Base-by-base conservation (phyloP, 2,797 vertebrate species). In the Catostomus latipinnis region DNA sequence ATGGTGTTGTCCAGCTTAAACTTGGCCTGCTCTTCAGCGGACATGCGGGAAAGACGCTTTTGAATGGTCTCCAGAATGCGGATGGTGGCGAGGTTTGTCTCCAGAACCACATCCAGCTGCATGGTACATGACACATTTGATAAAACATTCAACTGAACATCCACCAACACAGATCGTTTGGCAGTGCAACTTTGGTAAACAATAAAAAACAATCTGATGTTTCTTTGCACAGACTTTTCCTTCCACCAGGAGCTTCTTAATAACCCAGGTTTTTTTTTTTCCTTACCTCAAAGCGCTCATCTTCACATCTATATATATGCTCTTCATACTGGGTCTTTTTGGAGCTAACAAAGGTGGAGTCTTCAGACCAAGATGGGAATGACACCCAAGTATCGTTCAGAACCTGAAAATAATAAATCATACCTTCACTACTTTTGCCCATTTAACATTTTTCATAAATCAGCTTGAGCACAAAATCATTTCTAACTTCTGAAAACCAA, bases 271-370 rank as follows among this genome's bases (percentile, higher is more conserved):
- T 34, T 34, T 46, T 34, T 46, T 34, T 53, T 14, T 13, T 45
- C 14, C 86, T 56, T 91, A 98, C 98, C 96, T 99, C 98, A 81
- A 99, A 99, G 74, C 98, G 96, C 85, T 99, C 97, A 0, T 99
- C 98, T 88, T 99, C 98, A 78, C 98, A 99, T 90, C 98, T 94
- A 90, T 99, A 99, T 91, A 99, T 99, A 87, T 99, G 97, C 88
- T 99, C 98, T 90, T 99, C 98, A 1, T 99, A 99, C 8, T 98
- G 98, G 0, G 97, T 99, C 91, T 99, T 99, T 89, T 99, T 99
- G 53, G 98, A 99, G 92, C 97, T 99, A 76, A 99, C 98, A 48
- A 99, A 99, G 0, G 98, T 99, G 10, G 97, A 99, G 79, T 99
- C 97, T 87, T 99, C 98, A 0, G 98, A 99, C 98, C 98, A 99